phyloP scores from a whole-genome alignment of 2,888 invertebrate genomes.

The Ectemnius lituratus region DNA sequence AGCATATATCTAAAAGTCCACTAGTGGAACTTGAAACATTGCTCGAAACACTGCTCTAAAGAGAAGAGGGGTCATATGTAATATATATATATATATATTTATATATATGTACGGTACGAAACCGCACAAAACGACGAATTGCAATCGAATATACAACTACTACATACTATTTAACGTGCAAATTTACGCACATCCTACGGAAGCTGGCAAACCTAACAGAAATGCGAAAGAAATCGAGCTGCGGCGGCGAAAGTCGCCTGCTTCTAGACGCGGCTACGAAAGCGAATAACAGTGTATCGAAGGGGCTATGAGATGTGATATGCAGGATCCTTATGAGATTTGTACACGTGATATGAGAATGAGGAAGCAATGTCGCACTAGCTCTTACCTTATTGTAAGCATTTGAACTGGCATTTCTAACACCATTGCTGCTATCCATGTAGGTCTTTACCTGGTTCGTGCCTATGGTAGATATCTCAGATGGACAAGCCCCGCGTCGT shows the following conservation, averaged over 20 bases:
- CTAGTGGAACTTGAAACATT: conserved; percentile 52
- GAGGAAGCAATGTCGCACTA: conserved; percentile 69
- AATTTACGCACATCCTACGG: conserved; percentile 7
- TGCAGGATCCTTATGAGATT: conserved; percentile 1
- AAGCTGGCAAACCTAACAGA: conserved; percentile 35
- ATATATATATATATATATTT: too few species aligned
- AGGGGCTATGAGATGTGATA: too few species aligned
- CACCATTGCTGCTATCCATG: conserved; percentile 93
- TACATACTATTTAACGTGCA: too few species aligned
- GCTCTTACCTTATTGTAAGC: conserved; percentile 94
- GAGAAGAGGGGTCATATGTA: conserved; percentile 10
- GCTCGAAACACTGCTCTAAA: conserved; percentile 57
- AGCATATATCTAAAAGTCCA: conserved; percentile 32
- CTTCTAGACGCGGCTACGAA: neutral
- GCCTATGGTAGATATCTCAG: conserved; percentile 79
- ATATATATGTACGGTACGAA: too few species aligned
- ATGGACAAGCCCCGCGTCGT: conserved; percentile 78
- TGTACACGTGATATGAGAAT: conserved; percentile 43
- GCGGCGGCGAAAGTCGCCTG: too few species aligned
- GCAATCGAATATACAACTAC: too few species aligned
- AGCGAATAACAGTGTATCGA: conserved; percentile 2
- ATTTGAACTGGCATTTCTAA: conserved; percentile 88
- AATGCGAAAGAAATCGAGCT: neutral
- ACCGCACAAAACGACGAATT: too few species aligned
- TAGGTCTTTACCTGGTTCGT: conserved; percentile 96